A percentile compares a stretch with the other conserved stretches of the same genome.
Conservation (phyloP, 2,888 invertebrate genomes). For the Chrysolina oricalcia region DNA sequence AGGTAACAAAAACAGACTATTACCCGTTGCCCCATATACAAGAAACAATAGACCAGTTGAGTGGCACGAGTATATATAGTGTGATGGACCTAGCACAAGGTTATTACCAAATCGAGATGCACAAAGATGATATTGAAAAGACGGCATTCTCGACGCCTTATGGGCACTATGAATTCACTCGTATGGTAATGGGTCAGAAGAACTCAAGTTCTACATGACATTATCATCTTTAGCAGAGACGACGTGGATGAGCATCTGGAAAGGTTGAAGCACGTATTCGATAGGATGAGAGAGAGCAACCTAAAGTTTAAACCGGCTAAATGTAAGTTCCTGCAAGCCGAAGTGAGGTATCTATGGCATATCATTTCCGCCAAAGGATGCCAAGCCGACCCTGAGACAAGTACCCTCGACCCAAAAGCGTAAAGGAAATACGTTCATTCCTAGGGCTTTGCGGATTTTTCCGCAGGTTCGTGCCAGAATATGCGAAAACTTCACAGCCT, state of each 20-base stretch:
- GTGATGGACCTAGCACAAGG: too few species aligned
- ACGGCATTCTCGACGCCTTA: not conserved
- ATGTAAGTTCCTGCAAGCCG: not conserved
- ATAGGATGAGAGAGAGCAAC: not conserved
- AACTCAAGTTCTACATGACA: not conserved
- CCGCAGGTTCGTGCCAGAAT: too few species aligned
- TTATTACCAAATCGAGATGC: conserved; percentile 6
- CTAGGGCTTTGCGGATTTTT: too few species aligned
- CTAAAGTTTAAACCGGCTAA: not conserved
- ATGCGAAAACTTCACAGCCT: too few species aligned
- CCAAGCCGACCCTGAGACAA: too few species aligned
- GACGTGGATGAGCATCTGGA: not conserved
- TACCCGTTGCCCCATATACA: too few species aligned
- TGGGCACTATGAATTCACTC: not conserved
- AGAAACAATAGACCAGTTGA: too few species aligned
- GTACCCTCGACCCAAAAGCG: too few species aligned
- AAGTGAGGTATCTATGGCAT: not conserved
- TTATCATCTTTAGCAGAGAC: not conserved
- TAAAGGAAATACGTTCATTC: too few species aligned
- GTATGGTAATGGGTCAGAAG: not conserved
- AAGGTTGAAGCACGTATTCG: not conserved
- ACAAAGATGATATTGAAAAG: not conserved
- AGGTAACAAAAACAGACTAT: too few species aligned
- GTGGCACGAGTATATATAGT: too few species aligned
- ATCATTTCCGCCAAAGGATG: too few species aligned